Base-by-base conservation (phyloP, 2,113 vertebrate genomes). In the Lates calcarifer region DNA sequence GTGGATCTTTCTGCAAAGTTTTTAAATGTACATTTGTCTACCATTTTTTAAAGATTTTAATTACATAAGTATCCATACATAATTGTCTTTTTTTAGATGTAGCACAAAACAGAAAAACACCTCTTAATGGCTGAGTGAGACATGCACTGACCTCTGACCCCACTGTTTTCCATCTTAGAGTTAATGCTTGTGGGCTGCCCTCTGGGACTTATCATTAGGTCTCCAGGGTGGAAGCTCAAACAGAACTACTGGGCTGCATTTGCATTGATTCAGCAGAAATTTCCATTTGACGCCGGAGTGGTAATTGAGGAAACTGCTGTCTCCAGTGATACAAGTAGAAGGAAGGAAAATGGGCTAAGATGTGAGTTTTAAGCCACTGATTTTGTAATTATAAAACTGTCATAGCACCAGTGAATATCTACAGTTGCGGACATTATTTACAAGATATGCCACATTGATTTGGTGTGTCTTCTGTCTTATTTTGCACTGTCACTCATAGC, bases 191-290 rank as follows among this genome's bases (percentile, higher is more conserved):
- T 5, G 1, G 9, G 43, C 55, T 26, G 43, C 41, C 24, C 61
- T 65, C 51, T 22, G 66, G 79, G 75, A 8, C 45, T 74, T 10
- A 58, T 85, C 69, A 81, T 63, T 13, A 33, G 47, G 70, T 74
- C 81, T 86, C 74, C 70, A 70, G 79, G 57, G 70, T 58, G 43
- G 28, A 35, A 75, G 43, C 72, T 69, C n/a, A 26, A 41, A 64
- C 64, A 45, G 58, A 78, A 77, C 66, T 49, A 79, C 63, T 65
- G 61, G 5, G 22, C 51, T 49, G 39, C 18, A 49, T 78, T 81
- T 78, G 47, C 65, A 86, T 83, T 22, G 63, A 89, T 86, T 86
- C 81, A 65, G 84, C 81, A 78, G 60, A 84, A 84, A 78, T 72
- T 39, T 28, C 58, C 17, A 47, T 71, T 61, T 10, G 35, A 43